Evolutionary conservation across 1,140 invertebrate species (phyloP), one percentile per base, ranked within the genome.

Genomic region (Drosophila nannoptera): DNA sequence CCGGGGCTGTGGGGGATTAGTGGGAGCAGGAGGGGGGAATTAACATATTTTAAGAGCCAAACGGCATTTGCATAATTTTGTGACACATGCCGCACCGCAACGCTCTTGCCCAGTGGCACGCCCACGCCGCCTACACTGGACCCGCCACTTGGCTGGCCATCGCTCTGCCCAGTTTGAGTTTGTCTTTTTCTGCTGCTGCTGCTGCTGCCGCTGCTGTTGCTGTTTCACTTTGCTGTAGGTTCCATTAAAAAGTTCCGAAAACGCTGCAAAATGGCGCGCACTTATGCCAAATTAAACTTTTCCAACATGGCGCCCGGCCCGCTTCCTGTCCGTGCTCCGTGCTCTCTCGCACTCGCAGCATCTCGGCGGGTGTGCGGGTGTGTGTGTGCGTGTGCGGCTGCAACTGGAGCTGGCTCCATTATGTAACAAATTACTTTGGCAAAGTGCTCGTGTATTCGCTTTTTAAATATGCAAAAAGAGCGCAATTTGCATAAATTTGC

Each of bases 401-500:
- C 54, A 56, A 56, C 60, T 71, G 46, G 43, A 50, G 53, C 54
- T 70, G 64, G 59, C 74, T 69, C 82, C 82, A 87, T 87, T 87
- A 87, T 87, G 83, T 87, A 76, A 81, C 75, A 84, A 87, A 87
- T 82, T 87, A 87, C 80, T 83, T 87, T 88, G 77, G 73, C 71
- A 88, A 88, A 88, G 87, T 87, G 87, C 87, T 88, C 87, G 80
- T 88, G 83, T 87, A 88, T 86, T 87, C 83, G 83, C 87, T 87
- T 87, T 88, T 88, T 88, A 88, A 88, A 88, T 88, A 88, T 88
- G 87, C 87, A 88, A 88, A 88, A 88, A 88, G 87, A 88, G 80
- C 78, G 80, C 87, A 88, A 88, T 88, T 88, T 88, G 73, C 87
- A 88, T 88, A 88, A 87, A 88, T 88, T 88, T 88, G 78, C 73